Conservation (phyloP, 2,888 invertebrate species). For the Leucophora obtusa region DNA sequence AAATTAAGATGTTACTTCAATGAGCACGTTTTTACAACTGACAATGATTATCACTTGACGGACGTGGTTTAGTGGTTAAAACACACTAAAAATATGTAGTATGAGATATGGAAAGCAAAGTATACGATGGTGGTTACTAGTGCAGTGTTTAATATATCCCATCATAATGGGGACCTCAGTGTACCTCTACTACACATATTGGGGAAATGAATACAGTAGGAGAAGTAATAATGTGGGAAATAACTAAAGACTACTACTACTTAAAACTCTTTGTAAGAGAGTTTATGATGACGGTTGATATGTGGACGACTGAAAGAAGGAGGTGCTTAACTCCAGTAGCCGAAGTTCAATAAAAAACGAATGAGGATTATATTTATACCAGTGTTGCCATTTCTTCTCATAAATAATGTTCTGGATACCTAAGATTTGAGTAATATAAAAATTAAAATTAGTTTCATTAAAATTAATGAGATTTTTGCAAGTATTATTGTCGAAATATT, state of each 20-base stretch:
- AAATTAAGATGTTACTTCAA: slow-evolving; percentile 23
- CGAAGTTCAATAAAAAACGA: slow-evolving; percentile 68
- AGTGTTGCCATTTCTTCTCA: too few species aligned
- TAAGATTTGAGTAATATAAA: too few species aligned
- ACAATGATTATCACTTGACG: slow-evolving; percentile 20
- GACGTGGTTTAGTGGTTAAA: not conserved
- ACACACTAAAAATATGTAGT: not conserved
- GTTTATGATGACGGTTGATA: slow-evolving; percentile 1
- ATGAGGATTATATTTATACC: slow-evolving; percentile 17
- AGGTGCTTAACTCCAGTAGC: slow-evolving; percentile 78
- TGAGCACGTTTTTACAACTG: slow-evolving; percentile 26
- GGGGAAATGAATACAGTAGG: not conserved
- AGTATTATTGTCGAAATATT: too few species aligned
- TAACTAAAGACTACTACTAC: not conserved
- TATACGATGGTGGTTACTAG: too few species aligned
- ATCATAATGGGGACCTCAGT: too few species aligned
- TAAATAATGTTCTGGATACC: too few species aligned
- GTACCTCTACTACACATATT: too few species aligned
- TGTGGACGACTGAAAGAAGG: slow-evolving; percentile 68
- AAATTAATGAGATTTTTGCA: too few species aligned
- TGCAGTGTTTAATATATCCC: too few species aligned
- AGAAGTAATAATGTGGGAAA: not conserved
- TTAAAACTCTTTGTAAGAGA: not conserved
- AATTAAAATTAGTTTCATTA: too few species aligned
- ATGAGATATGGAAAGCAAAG: too few species aligned